These are phyloP conservation scores for Hyposmocoma kahamanoa DNA, from an alignment of 1,140 invertebrate species.

Conservation along the genomic window DNA sequence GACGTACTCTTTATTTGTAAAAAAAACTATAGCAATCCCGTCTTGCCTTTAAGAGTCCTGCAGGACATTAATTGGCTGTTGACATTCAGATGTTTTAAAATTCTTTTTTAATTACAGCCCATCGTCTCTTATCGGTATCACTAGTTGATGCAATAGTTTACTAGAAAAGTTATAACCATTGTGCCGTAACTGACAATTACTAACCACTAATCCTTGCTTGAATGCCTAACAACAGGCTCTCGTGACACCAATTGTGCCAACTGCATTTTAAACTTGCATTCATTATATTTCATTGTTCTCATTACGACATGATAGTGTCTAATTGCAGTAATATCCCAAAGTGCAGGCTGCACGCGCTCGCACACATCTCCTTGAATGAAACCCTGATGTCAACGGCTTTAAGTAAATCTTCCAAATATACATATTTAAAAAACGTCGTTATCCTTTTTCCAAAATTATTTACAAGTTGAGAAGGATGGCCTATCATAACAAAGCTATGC, in stretches of 20 bases:
- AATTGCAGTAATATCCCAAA: conserved; percentile 42
- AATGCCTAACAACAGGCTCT: background rate
- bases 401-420: background rate
- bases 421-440: no score
- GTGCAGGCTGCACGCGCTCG: background rate
- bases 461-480: no score
- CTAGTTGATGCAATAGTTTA: no score
- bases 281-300: conserved; percentile 47
- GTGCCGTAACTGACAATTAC: background rate
- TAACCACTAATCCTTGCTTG: background rate
- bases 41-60: no score
- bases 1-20: no score
- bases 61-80: no score
- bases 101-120: no score
- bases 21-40: no score
- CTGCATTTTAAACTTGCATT: conserved; percentile 33
- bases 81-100: no score
- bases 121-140: no score
- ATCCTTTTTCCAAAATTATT: no score
- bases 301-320: conserved; percentile 54
- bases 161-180: background rate
- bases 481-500: no score
- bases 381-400: background rate
- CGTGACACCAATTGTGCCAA: conserved; percentile 32
- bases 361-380: conserved; percentile 8